A percentile compares a stretch with the other conserved stretches of the same genome.
Conservation (phyloP, 1,140 invertebrate genomes). For the Apolygus lucorum region DNA sequence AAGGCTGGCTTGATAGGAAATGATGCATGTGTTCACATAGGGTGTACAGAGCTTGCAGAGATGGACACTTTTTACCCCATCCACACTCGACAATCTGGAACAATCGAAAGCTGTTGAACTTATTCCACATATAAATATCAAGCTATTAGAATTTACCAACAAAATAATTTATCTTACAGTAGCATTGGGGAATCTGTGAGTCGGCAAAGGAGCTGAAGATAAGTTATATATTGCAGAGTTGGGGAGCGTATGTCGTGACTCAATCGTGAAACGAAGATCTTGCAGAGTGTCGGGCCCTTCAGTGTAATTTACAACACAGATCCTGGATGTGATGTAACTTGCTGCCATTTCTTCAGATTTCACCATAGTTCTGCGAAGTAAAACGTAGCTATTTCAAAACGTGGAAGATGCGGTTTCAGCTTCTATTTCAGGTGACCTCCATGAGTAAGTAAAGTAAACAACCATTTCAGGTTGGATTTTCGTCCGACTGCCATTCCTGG, state of each 20-base stretch:
- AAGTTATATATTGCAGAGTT: conserved; percentile 26
- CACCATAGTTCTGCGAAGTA: conserved; percentile 74
- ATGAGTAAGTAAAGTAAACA: no score
- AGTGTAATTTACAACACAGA: conserved; percentile 54
- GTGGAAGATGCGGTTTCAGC: no score
- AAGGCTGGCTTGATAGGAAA: conserved; percentile 69
- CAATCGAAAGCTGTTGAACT: background rate
- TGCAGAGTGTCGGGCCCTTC: conserved; percentile 39
- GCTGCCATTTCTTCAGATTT: conserved; percentile 74
- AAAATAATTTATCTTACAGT: conserved; percentile 30
- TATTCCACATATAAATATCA: background rate
- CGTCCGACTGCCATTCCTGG: no score
- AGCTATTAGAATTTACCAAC: background rate
- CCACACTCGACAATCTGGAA: conserved; percentile 53
- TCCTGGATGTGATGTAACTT: conserved; percentile 78
- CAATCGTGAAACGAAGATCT: conserved; percentile 77
- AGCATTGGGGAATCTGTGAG: conserved; percentile 25
- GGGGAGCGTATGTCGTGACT: conserved; percentile 22
- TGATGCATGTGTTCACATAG: conserved; percentile 80
- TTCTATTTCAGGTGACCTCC: no score
- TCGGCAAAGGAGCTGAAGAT: conserved; percentile 20
- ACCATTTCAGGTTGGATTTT: no score
- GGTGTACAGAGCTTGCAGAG: conserved; percentile 67
- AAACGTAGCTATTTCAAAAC: no score
- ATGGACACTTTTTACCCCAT: conserved; percentile 58